Conservation (phyloP, 2,888 invertebrate genomes). For the Molorchus minor region DNA sequence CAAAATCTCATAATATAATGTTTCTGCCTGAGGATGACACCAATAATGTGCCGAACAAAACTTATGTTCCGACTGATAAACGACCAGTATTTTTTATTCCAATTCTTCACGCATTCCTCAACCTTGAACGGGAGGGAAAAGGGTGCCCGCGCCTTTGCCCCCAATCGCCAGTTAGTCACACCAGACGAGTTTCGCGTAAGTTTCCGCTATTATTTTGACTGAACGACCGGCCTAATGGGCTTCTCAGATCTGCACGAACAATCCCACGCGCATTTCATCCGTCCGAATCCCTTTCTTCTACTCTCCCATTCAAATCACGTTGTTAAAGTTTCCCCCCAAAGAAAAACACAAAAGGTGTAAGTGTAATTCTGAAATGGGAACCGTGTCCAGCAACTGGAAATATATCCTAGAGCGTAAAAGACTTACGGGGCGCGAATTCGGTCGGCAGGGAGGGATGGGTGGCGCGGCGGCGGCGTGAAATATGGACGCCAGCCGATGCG, state of each 20-base stretch:
- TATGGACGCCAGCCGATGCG: slow-evolving; percentile 8
- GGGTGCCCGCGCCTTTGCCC: background rate
- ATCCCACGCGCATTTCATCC: slow-evolving; percentile 7
- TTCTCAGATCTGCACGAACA: slow-evolving; percentile 29
- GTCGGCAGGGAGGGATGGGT: slow-evolving; percentile 3
- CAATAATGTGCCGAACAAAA: too few species aligned
- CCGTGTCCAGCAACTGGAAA: slow-evolving; percentile 32
- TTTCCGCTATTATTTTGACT: slow-evolving; percentile 16
- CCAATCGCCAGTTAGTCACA: background rate
- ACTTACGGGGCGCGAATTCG: slow-evolving; percentile 12
- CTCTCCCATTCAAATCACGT: slow-evolving; percentile 27
- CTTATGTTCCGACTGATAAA: too few species aligned
- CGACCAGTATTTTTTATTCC: too few species aligned
- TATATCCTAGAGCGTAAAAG: slow-evolving; percentile 25
- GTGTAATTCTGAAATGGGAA: slow-evolving; percentile 30
- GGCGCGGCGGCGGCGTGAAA: slow-evolving; percentile 18
- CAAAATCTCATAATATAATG: too few species aligned
- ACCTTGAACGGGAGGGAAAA: too few species aligned
- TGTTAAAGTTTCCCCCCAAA: slow-evolving; percentile 22
- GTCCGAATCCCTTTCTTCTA: slow-evolving; percentile 7
- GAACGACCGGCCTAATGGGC: slow-evolving; percentile 25
- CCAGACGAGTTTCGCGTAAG: background rate
- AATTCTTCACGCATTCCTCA: too few species aligned
- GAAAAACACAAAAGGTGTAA: slow-evolving; percentile 29
- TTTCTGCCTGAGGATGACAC: too few species aligned